Evolutionary conservation across 2,797 vertebrate species (phyloP), one percentile per base, ranked within the genome.

Genomic region (Myripristis murdjan): DNA sequence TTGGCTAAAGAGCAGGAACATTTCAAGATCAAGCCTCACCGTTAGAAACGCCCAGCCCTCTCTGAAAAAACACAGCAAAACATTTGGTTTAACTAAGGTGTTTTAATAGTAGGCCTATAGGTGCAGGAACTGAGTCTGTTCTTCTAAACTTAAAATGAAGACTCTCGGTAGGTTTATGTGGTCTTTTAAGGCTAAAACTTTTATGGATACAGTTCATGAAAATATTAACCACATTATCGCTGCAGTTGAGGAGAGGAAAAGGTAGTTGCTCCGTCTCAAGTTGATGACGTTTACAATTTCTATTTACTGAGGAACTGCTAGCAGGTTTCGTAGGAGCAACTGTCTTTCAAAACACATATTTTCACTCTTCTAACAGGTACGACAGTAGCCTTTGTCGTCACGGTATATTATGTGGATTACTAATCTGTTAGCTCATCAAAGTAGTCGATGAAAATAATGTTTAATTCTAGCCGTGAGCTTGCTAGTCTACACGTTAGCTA

Each of bases 311-410:
- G 84, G 84, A 88, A 67, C 80, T 87, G 83, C 68, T 14, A 33
- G 66, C 74, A 47, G 75, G 52, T 71, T 80, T 83, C 77, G 82
- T 57, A 46, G 75, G 79, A 67, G 74, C 74, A 12, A 48, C 70
- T 81, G 73, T 66, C 55, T 26, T 52, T 14, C 11, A 16, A 64
- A 83, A 76, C 22, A 66, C 14, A 33, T 14, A 23, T 54, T 69
- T 85, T 55, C 43, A 48, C 63, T 53, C 70, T 24, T 77, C 81
- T 68, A 44, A 80, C 80, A 93, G 93, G 93, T 94, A 93, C 62
- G 90, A 77, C 84, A 82, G 47, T 58, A 24, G 3, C 49, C 5
- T 52, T 37, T 23, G 3, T 52, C n/a, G 39, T 49, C 37, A 68
- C 1, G 18, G 26, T 49, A 23, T 39, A 10, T 49, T 5, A 15